A percentile compares a stretch with the other conserved stretches of the same genome.
These are phyloP conservation scores for Sebastes minor DNA, from an alignment of 2,797 vertebrate genomes.

Conservation along the genomic window DNA sequence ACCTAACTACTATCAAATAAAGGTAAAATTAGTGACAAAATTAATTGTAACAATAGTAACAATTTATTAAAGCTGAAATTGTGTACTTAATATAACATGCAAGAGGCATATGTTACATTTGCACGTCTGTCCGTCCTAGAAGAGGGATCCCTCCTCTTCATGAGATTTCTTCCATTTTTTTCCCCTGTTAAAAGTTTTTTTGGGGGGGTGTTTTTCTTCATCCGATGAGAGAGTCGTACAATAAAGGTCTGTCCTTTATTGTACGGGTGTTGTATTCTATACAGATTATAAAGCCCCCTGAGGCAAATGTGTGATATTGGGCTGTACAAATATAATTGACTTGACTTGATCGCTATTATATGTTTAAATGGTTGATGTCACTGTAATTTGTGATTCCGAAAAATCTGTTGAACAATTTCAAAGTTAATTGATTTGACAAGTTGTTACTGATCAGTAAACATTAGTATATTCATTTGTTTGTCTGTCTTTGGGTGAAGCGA, in stretches of 20 bases:
- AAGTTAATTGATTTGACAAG: background rate
- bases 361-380: background rate
- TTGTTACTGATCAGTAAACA: background rate
- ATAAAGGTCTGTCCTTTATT: too few relatives aligned
- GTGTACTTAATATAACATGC: too few relatives aligned
- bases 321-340: background rate
- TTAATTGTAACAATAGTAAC: too few relatives aligned
- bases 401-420: background rate
- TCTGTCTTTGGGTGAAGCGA: background rate
- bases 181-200: background rate
- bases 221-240: background rate
- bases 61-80: too few relatives aligned
- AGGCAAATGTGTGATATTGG: background rate
- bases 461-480: background rate
- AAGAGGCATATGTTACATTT: background rate
- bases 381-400: background rate
- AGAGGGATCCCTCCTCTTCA: background rate
- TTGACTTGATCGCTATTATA: background rate
- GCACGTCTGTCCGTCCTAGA: background rate
- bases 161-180: too few relatives aligned
- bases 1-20: too few relatives aligned
- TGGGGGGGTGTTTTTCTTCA: background rate
- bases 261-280: background rate
- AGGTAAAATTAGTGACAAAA: too few relatives aligned
- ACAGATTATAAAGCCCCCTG: background rate